phyloP scores from a whole-genome alignment of 2,113 vertebrate species.

The Tyto alba region DNA sequence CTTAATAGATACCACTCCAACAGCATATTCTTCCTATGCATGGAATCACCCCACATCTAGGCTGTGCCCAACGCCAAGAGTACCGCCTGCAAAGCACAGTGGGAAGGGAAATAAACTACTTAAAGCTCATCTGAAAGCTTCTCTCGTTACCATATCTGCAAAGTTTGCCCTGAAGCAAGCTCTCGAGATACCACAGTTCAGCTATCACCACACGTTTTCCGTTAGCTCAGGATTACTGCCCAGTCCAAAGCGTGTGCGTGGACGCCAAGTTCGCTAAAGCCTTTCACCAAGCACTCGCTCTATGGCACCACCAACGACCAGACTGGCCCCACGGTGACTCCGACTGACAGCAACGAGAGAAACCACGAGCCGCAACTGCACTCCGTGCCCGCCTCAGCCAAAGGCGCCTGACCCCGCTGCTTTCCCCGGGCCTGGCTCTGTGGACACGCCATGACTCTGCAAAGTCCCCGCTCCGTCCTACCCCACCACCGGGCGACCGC shows the following conservation, averaged over 20 bases:
- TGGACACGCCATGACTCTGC: slow-evolving; percentile 54
- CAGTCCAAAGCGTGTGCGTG: rapidly evolving
- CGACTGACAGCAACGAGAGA: background rate
- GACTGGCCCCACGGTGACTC: background rate
- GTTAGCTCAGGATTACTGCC: background rate
- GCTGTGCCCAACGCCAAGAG: background rate
- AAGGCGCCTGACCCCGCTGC: rapidly evolving
- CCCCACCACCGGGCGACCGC: rapidly evolving
- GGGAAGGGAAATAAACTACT: background rate
- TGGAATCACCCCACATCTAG: background rate
- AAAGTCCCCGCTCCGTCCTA: background rate
- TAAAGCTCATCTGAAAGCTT: background rate
- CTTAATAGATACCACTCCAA: rapidly evolving
- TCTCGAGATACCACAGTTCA: background rate
- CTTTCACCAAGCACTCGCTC: too few relatives aligned
- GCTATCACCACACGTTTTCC: rapidly evolving
- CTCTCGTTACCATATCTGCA: background rate
- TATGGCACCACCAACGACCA: background rate
- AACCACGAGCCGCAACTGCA: background rate
- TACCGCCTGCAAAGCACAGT: rapidly evolving
- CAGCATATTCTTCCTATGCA: background rate
- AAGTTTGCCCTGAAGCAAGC: background rate
- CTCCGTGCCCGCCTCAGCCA: rapidly evolving
- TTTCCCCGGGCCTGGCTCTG: background rate
- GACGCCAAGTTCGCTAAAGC: too few relatives aligned